Evolutionary conservation across 1,140 invertebrate species (phyloP).

Genomic region (Anastatus disparis): DNA sequence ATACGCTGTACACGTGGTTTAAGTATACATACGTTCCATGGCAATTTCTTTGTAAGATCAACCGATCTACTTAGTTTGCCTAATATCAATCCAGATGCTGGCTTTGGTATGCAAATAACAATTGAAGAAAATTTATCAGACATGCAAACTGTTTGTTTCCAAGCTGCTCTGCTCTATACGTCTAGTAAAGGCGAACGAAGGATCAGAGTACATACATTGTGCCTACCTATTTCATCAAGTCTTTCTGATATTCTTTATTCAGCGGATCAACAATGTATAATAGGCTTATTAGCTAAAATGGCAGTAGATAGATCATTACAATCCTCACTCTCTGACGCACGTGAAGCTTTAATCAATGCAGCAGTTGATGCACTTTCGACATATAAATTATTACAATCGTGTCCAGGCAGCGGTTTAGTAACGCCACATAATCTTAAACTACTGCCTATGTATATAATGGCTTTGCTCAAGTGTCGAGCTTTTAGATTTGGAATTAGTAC

Average conservation of each 20-base stretch:
- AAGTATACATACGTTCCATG: slow-evolving; percentile 97
- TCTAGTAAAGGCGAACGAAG: slow-evolving; percentile 97
- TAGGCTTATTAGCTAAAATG: slow-evolving; percentile 95
- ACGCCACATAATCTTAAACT: slow-evolving; percentile 81
- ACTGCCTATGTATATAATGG: slow-evolving; percentile 90
- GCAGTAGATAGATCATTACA: slow-evolving; percentile 92
- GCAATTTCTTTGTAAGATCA: slow-evolving; percentile 98
- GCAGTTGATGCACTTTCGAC: slow-evolving; percentile 90
- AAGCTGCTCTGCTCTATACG: slow-evolving; percentile 97
- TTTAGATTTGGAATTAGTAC: slow-evolving; percentile 89
- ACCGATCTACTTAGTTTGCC: slow-evolving; percentile 96
- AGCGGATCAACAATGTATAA: slow-evolving; percentile 96
- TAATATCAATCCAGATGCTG: slow-evolving; percentile 98
- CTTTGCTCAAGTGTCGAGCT: slow-evolving; percentile 91
- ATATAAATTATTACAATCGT: slow-evolving; percentile 79
- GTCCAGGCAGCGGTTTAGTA: slow-evolving; percentile 75
- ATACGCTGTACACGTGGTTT: slow-evolving; percentile 93
- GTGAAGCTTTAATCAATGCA: slow-evolving; percentile 96
- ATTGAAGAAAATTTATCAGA: slow-evolving; percentile 93
- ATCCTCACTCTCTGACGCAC: slow-evolving; percentile 88
- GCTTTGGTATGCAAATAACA: slow-evolving; percentile 96
- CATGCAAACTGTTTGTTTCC: slow-evolving; percentile 92
- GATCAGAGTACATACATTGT: slow-evolving; percentile 97
- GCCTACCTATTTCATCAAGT: slow-evolving; percentile 88
- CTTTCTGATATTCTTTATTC: slow-evolving; percentile 87